Conservation (phyloP, 2,113 vertebrate genomes). For the Salvelinus fontinalis region DNA sequence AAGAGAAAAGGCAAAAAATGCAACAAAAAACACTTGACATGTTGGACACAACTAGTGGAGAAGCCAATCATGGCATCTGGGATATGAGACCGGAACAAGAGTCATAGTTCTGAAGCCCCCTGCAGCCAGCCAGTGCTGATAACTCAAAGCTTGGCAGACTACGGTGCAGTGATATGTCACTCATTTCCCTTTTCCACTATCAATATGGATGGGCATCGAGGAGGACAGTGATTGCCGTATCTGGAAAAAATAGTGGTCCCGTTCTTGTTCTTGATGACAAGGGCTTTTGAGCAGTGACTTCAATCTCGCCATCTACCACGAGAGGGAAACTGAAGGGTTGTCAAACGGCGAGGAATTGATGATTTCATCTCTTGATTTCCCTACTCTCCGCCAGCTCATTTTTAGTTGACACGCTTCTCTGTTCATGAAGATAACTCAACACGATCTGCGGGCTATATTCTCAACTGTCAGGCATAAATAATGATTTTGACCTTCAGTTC, state of each 20-base stretch:
- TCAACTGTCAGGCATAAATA: conserved; percentile 7
- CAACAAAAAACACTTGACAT: not conserved
- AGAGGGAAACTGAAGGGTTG: not conserved
- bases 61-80: not conserved
- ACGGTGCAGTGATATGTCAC: not conserved
- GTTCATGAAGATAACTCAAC: not conserved
- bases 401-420: not conserved
- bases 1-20: no score
- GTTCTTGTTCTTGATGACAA: not conserved
- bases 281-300: not conserved
- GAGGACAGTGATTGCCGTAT: not conserved
- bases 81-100: not conserved
- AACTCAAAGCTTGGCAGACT: not conserved
- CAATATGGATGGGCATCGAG: not conserved
- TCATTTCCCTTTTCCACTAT: not conserved
- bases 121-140: not conserved
- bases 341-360: not conserved
- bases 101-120: not conserved
- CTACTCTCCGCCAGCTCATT: not conserved
- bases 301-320: not conserved
- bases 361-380: not conserved
- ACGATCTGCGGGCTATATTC: conserved; percentile 9
- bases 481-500: conserved; percentile 27
- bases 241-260: not conserved
- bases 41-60: not conserved